Evolutionary conservation across 2,113 vertebrate species (phyloP).

Genomic region (Gopherus evgoodei): DNA sequence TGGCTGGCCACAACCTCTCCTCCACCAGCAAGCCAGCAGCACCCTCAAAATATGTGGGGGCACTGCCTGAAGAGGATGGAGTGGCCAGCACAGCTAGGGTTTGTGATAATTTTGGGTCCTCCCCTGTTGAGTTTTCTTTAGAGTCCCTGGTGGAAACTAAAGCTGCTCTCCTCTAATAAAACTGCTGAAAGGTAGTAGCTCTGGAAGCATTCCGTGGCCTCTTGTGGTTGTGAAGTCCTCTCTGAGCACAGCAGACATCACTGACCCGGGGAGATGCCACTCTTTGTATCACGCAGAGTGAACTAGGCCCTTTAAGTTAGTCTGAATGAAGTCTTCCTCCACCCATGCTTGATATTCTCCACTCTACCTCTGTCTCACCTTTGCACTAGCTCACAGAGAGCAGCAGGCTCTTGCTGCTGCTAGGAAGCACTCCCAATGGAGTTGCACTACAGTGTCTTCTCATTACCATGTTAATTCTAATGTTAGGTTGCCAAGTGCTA

Average conservation of each 20-base stretch:
- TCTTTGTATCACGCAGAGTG: not conserved
- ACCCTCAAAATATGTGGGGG: rapidly evolving
- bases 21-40: not conserved
- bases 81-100: not conserved
- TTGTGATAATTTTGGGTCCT: not conserved
- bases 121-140: not conserved
- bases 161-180: not conserved
- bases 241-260: not conserved
- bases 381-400: not conserved
- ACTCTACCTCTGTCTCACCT: not conserved
- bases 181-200: not conserved
- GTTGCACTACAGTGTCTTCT: not conserved
- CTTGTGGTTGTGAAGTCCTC: not conserved
- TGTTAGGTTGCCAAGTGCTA: constrained; percentile 7
- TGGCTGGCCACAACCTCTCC: rapidly evolving
- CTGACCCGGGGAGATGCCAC: not conserved
- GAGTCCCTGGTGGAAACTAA: not conserved
- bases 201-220: rapidly evolving
- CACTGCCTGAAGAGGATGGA: not conserved
- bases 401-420: not conserved
- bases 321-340: constrained; percentile 20
- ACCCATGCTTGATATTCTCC: constrained; percentile 17
- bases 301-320: not conserved
- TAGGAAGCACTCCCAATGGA: constrained; percentile 25
- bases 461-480: not conserved